These are phyloP conservation scores for Cyclophora albipunctata DNA, from an alignment of 2,888 invertebrate species.

Conservation along the genomic window DNA sequence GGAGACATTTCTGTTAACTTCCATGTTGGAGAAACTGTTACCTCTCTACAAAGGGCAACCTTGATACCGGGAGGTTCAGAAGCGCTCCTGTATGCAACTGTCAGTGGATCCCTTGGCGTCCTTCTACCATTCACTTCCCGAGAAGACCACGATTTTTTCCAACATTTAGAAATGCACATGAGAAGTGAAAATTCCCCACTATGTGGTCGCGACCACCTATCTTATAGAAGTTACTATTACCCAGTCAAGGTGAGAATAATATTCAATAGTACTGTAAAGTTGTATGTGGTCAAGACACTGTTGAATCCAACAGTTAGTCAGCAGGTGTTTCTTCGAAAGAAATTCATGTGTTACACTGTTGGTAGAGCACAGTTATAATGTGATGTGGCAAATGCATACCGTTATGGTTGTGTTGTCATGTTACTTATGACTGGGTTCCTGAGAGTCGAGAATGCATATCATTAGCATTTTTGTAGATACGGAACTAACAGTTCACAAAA, in stretches of 20 bases:
- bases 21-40: constrained; percentile 96
- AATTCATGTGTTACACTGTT: constrained; percentile 62
- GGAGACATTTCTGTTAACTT: constrained; percentile 94
- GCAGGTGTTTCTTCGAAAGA: constrained; percentile 36
- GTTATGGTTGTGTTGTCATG: constrained; percentile 47
- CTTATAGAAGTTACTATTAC: constrained; percentile 97
- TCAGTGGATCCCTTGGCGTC: constrained; percentile 95
- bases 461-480: constrained; percentile 49
- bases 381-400: constrained; percentile 32
- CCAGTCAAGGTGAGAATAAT: constrained; percentile 86
- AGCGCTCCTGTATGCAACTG: constrained; percentile 95
- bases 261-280: background rate
- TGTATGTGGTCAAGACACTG: no score
- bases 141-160: constrained; percentile 99
- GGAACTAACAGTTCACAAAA: constrained; percentile 48
- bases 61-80: constrained; percentile 98
- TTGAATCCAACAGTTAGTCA: constrained; percentile 59
- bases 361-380: constrained; percentile 48
- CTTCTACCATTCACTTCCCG: constrained; percentile 95
- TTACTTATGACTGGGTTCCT: constrained; percentile 39
- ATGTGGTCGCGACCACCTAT: constrained; percentile 97
- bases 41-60: constrained; percentile 96
- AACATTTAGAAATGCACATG: constrained; percentile 99
- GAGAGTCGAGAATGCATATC: constrained; percentile 58
- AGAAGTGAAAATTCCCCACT: constrained; percentile 96